These are phyloP conservation scores for Nematostella vectensis DNA, from an alignment of 92 coral and sea anemone genomes.

Conservation along the genomic window DNA sequence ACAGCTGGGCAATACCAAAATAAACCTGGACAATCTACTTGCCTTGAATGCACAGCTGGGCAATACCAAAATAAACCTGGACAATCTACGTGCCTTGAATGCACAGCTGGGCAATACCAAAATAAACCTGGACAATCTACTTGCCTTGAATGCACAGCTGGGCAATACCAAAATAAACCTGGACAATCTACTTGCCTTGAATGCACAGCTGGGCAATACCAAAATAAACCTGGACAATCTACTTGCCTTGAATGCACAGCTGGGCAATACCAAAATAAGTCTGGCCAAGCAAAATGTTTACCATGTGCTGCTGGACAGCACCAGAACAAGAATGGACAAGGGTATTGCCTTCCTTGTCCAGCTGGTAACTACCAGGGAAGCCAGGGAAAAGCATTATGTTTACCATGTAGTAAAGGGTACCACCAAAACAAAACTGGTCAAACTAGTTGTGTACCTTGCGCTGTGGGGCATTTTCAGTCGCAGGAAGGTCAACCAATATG, in stretches of 20 bases:
- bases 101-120: conserved; percentile 53
- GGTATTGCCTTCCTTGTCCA: conserved; percentile 13
- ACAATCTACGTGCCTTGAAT: conserved; percentile 23
- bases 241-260: conserved; percentile 1
- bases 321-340: conserved; percentile 16
- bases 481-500: conserved; percentile 14
- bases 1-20: conserved; percentile 38
- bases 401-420: conserved; percentile 5
- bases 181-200: conserved; percentile 12
- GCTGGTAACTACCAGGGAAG: conserved; percentile 30
- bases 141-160: conserved; percentile 39
- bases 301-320: conserved; percentile 38
- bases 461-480: conserved; percentile 23
- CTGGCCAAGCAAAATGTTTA: conserved; percentile 31
- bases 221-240: conserved; percentile 15
- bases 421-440: conserved; percentile 17
- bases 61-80: conserved; percentile 35
- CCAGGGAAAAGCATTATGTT: conserved; percentile 5
- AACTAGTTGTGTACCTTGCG: conserved; percentile 33
- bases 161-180: conserved; percentile 15
- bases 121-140: conserved; percentile 22
- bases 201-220: conserved; percentile 31
- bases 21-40: conserved; percentile 13
- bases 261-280: conserved; percentile 10
- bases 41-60: conserved; percentile 25